These are phyloP conservation scores for Miopithecus talapoin DNA, from an alignment of 2,797 vertebrate genomes.

Conservation along the genomic window DNA sequence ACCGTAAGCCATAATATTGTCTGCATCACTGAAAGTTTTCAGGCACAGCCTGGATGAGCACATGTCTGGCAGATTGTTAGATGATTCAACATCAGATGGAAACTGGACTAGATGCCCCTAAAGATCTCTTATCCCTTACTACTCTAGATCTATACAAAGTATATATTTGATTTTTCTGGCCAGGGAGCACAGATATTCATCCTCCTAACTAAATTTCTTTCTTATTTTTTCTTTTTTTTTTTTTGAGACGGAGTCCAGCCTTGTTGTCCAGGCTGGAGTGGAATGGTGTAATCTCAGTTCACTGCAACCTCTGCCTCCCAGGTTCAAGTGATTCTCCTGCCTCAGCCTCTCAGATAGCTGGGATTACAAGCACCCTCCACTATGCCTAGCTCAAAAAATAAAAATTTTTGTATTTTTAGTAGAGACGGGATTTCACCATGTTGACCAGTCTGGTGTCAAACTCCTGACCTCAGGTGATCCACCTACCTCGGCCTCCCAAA, in stretches of 20 bases:
- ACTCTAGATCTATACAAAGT: neutral
- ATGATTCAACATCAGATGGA: neutral
- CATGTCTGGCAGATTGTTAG: fast-evolving
- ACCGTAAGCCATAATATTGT: neutral
- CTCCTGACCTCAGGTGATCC: neutral
- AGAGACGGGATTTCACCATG: neutral
- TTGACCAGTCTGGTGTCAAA: neutral
- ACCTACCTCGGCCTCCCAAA: neutral
- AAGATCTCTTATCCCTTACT: neutral
- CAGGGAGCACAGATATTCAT: neutral
- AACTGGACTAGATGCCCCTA: neutral
- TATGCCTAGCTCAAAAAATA: no score
- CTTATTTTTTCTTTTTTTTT: no score
- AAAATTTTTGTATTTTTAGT: neutral
- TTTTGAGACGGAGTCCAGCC: neutral
- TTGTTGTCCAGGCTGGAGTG: neutral
- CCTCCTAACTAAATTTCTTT: neutral
- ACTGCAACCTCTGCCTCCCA: neutral
- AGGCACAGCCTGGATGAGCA: neutral
- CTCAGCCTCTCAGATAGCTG: neutral
- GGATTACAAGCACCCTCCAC: neutral
- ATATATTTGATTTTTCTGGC: neutral
- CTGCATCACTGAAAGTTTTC: neutral
- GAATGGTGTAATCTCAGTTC: neutral
- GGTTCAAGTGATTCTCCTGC: neutral